Evolutionary conservation across 2,888 invertebrate genomes (phyloP).

Genomic region (Halictus ligatus): DNA sequence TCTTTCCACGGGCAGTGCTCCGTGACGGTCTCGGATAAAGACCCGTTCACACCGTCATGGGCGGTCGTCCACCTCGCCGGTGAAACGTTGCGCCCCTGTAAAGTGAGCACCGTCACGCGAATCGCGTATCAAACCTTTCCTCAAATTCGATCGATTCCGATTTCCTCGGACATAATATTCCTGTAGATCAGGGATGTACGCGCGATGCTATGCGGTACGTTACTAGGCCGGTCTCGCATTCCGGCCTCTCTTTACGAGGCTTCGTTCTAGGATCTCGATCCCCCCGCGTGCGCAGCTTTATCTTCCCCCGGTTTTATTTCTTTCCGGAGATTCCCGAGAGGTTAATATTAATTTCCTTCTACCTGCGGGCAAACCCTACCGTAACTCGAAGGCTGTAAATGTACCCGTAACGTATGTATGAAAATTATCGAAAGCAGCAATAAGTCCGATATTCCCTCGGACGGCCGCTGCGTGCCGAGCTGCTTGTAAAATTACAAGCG

Average conservation of each 20-base stretch:
- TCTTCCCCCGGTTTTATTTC: constrained; percentile 45
- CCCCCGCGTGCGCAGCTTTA: constrained; percentile 36
- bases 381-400: constrained; percentile 45
- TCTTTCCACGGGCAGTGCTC: constrained; percentile 74
- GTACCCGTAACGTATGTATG: constrained; percentile 40
- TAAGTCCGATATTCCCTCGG: constrained; percentile 40
- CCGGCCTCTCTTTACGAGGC: constrained; percentile 59
- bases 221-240: constrained; percentile 23
- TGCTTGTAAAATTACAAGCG: constrained; percentile 51
- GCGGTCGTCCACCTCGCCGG: constrained; percentile 60
- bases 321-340: constrained; percentile 43
- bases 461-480: neutral
- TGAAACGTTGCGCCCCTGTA: constrained; percentile 18
- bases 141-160: constrained; percentile 54
- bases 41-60: constrained; percentile 71
- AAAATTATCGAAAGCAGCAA: constrained; percentile 47
- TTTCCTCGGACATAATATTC: constrained; percentile 46
- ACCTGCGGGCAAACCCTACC: constrained; percentile 23
- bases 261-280: constrained; percentile 50
- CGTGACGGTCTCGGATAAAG: constrained; percentile 70
- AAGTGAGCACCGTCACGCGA: constrained; percentile 60
- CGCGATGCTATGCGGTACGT: neutral
- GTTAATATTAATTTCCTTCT: constrained; percentile 52
- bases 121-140: constrained; percentile 41
- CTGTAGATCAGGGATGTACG: constrained; percentile 14